Conservation (phyloP, 2,113 vertebrate species). For the Bettongia penicillata region DNA sequence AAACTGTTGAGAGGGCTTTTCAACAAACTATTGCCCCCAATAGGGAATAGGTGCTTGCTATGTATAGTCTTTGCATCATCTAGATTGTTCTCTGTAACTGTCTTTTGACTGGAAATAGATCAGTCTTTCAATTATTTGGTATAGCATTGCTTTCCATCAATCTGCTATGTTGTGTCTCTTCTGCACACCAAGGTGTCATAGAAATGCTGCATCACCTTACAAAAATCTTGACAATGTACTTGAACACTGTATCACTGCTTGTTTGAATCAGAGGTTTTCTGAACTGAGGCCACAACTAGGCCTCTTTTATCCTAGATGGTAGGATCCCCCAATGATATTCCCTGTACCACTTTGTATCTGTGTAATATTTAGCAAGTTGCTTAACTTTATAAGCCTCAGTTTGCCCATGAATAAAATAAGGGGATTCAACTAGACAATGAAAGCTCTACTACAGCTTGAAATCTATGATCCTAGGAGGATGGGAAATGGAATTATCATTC, state of each 20-base stretch:
- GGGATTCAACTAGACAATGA: no score
- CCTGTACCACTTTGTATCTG: no score
- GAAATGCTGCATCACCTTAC: not conserved
- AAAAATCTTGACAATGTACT: not conserved
- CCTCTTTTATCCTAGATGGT: no score
- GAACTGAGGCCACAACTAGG: not conserved
- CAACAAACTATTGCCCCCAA: not conserved
- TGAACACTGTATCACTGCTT: not conserved
- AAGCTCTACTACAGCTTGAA: no score
- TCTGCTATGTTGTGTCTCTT: not conserved
- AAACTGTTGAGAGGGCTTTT: not conserved
- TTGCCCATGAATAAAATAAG: no score
- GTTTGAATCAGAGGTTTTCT: not conserved
- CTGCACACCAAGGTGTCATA: not conserved
- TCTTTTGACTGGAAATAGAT: not conserved
- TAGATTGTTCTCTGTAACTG: not conserved
- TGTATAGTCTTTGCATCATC: not conserved
- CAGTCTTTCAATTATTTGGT: not conserved
- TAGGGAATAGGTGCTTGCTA: not conserved
- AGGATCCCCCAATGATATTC: no score
- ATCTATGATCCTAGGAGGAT: conserved; percentile 3
- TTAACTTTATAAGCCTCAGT: no score
- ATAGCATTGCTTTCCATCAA: not conserved
- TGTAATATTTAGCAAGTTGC: no score
- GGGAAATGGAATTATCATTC: no score